Percentiles rank a stretch among this genome's conserved stretches.
These are phyloP conservation scores for Acanthosepion esculentum DNA, from an alignment of 2,888 invertebrate genomes.

Conservation along the genomic window DNA sequence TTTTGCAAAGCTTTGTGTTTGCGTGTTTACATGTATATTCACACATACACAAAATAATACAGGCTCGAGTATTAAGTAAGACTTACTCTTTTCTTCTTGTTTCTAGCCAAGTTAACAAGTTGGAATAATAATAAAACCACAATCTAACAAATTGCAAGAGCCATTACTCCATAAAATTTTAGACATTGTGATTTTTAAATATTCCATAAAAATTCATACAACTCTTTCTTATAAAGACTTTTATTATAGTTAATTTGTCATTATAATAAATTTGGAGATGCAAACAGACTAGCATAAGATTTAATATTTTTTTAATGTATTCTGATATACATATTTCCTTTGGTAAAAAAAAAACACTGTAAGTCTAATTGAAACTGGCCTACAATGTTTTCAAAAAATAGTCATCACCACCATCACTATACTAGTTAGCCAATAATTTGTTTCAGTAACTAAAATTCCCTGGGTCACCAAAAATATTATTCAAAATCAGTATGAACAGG, in stretches of 20 bases:
- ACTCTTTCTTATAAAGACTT: not conserved
- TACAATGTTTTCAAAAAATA: not conserved
- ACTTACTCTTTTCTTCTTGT: no score
- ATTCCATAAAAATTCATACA: not conserved
- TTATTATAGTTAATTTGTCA: not conserved
- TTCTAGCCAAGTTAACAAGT: no score
- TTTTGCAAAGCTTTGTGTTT: no score
- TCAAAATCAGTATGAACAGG: not conserved
- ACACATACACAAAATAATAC: no score
- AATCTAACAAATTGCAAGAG: not conserved
- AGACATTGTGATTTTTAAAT: not conserved
- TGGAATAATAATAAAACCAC: not conserved
- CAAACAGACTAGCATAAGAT: not conserved
- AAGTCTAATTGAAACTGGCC: not conserved
- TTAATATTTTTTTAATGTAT: not conserved
- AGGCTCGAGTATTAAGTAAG: no score
- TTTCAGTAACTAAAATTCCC: not conserved
- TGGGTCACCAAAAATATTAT: not conserved
- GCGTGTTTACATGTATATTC: no score
- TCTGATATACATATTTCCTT: not conserved
- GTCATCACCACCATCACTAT: conserved; percentile 33
- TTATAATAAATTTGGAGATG: not conserved
- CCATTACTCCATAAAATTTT: not conserved
- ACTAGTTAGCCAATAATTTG: not conserved
- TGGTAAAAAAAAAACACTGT: not conserved